phyloP scores from a whole-genome alignment of 2,797 vertebrate genomes.

The Crenichthys baileyi region DNA sequence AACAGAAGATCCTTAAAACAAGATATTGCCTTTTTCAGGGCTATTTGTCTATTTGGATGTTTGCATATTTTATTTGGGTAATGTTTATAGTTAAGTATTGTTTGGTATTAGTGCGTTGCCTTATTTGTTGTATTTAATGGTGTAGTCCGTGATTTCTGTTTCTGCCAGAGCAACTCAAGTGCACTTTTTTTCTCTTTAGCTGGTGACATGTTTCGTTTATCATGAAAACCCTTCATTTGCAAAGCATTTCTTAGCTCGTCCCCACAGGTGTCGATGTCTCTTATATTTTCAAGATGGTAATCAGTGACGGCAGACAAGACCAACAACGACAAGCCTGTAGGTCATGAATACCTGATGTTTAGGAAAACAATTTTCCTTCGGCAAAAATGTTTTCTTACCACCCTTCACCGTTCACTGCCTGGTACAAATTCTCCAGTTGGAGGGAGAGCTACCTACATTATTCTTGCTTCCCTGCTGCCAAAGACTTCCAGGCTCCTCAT shows the following conservation, averaged over 20 bases:
- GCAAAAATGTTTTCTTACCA: slow-evolving; percentile 29
- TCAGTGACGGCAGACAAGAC: slow-evolving; percentile 30
- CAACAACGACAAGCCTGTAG: slow-evolving; percentile 18
- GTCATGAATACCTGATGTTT: slow-evolving; percentile 29
- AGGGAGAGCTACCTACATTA: slow-evolving; percentile 38
- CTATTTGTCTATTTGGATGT: too few relatives aligned
- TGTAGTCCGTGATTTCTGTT: too few relatives aligned
- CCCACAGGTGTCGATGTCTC: slow-evolving; percentile 15
- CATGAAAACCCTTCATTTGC: background rate
- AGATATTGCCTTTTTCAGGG: too few relatives aligned
- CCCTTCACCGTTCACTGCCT: slow-evolving; percentile 18
- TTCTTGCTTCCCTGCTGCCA: slow-evolving; percentile 34
- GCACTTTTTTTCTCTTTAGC: background rate
- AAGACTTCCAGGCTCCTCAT: slow-evolving; percentile 64
- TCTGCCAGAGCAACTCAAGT: too few relatives aligned
- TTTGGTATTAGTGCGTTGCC: too few relatives aligned
- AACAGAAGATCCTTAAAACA: too few relatives aligned
- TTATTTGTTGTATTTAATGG: too few relatives aligned
- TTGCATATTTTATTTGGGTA: too few relatives aligned
- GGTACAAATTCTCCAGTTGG: slow-evolving; percentile 44
- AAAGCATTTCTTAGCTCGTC: slow-evolving; percentile 2
- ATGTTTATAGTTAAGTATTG: too few relatives aligned
- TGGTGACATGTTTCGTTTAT: background rate
- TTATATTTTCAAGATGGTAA: slow-evolving; percentile 30
- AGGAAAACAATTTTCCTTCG: slow-evolving; percentile 35